Percentiles rank a stretch among this genome's conserved stretches.
phyloP scores from a whole-genome alignment of 2,888 invertebrate species.

The Drosophila trichaetosa region DNA sequence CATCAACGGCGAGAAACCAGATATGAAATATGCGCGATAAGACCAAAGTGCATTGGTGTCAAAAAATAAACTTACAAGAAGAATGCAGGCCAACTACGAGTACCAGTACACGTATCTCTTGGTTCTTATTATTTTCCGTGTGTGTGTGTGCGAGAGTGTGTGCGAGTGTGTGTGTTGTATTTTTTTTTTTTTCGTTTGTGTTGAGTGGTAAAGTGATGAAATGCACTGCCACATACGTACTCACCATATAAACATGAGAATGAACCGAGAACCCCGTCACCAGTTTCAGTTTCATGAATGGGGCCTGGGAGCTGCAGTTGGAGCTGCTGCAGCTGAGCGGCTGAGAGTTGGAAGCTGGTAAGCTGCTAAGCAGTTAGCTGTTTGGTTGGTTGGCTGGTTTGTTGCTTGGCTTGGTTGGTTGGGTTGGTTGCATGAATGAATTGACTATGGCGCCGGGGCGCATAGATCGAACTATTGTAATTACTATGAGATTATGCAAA shows the following conservation, averaged over 20 bases:
- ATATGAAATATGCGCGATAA: slow-evolving; percentile 77
- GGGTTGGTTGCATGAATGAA: slow-evolving; percentile 61
- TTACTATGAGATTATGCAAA: slow-evolving; percentile 77
- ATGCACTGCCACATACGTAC: slow-evolving; percentile 38
- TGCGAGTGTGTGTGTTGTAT: neutral
- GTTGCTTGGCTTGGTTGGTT: neutral
- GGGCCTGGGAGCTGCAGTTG: slow-evolving; percentile 37
- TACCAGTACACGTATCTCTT: slow-evolving; percentile 35
- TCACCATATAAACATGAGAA: slow-evolving; percentile 36
- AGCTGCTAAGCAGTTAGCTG: slow-evolving; percentile 17
- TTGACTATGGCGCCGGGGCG: slow-evolving; percentile 50
- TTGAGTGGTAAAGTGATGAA: slow-evolving; percentile 56
- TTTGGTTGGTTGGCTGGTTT: slow-evolving; percentile 6
- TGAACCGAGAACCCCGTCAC: slow-evolving; percentile 34
- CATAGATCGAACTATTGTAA: slow-evolving; percentile 75
- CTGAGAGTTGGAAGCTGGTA: slow-evolving; percentile 10
- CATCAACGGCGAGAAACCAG: slow-evolving; percentile 66
- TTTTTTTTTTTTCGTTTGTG: slow-evolving; percentile 19
- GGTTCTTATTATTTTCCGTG: slow-evolving; percentile 11
- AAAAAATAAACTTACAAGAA: slow-evolving; percentile 63
- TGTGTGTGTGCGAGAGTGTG: slow-evolving; percentile 7
- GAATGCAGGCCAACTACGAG: slow-evolving; percentile 54
- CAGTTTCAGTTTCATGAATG: slow-evolving; percentile 57
- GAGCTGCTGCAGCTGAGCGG: slow-evolving; percentile 12
- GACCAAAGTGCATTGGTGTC: slow-evolving; percentile 77